A percentile compares a stretch with the other conserved stretches of the same genome.
Evolutionary conservation across 2,797 vertebrate species (phyloP).

Genomic region (Poecilia gillii): DNA sequence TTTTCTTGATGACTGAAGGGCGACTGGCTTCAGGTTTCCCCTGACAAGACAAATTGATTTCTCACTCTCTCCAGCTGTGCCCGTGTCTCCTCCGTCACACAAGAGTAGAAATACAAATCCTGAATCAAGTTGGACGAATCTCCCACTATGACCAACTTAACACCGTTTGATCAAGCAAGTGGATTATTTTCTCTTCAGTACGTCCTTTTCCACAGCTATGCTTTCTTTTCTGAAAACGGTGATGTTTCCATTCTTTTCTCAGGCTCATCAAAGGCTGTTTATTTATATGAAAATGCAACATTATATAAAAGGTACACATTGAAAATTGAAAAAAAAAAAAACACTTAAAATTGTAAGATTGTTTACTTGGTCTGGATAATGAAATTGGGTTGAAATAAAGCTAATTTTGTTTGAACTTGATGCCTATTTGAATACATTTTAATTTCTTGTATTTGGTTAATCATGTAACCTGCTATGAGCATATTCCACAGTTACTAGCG

Average conservation of each 20-base stretch:
- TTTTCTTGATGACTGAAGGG: background rate
- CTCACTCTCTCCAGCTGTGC: background rate
- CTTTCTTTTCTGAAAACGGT: background rate
- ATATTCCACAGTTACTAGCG: background rate
- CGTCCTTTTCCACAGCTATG: background rate
- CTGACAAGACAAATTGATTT: background rate
- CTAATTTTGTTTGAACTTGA: background rate
- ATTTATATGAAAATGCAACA: background rate
- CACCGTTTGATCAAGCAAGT: background rate
- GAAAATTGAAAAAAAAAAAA: too few species aligned
- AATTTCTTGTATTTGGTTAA: background rate
- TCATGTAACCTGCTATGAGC: background rate
- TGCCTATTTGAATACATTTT: background rate
- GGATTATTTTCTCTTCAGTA: background rate
- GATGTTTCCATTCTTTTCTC: conserved; percentile 1
- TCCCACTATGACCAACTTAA: background rate
- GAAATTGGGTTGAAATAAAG: background rate
- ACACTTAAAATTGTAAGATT: too few species aligned
- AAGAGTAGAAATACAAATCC: background rate
- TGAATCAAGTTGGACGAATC: background rate
- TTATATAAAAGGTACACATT: background rate
- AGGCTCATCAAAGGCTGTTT: background rate
- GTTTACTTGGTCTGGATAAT: background rate
- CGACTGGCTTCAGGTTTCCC: background rate
- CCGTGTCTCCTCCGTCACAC: background rate